Base-by-base conservation (phyloP, 1,140 invertebrate species). In the Stenopsyche tienmushanensis region DNA sequence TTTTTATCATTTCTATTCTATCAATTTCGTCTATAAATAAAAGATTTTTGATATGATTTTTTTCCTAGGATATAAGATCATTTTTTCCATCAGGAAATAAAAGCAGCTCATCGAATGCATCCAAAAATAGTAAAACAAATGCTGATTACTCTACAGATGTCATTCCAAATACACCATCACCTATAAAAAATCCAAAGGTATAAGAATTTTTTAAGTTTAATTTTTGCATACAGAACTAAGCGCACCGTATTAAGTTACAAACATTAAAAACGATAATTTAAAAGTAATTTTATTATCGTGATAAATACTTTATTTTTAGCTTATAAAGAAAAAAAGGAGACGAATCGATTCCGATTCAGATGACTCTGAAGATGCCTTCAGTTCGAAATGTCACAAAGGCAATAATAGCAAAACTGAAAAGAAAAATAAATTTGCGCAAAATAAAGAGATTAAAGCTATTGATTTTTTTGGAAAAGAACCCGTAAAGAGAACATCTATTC, bases 401-500 rank as follows among this genome's bases (percentile, higher is more conserved):
- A 62, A 62, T 34, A 29, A 49, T 34, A 15, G 17, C 9, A 64
- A 53, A 3, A 1, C n/a, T 15, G 72, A 73, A 68, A 67, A 66
- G 53, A 72, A 71, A 72, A 54, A 39, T 44, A 41, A 71, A 41
- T 21, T 65, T 25, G 25, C n/a, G 1, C 62, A 34, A 53, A 59
- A 20, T 79, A 77, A 76, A 73, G 77, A 78, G 69, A 74, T 79
- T 8, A 77, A 77, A 71, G 54, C 69, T 1, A 21, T 52, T 29
- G 75, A 80, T 50, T 62, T 80, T 8, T 81, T 82, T 73, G 76
- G 76, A 2, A 73, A 15, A 62, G 72, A 9, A 5, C 76, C 74
- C 3, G 74, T 81, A 3, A 77, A 79, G 66, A 76, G 82, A 69
- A 75, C 76, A 41, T 74, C 80, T 66, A 71, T 75, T 53, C 44